Conservation (phyloP, 2,888 invertebrate species). For the Odontomyia ornata region DNA sequence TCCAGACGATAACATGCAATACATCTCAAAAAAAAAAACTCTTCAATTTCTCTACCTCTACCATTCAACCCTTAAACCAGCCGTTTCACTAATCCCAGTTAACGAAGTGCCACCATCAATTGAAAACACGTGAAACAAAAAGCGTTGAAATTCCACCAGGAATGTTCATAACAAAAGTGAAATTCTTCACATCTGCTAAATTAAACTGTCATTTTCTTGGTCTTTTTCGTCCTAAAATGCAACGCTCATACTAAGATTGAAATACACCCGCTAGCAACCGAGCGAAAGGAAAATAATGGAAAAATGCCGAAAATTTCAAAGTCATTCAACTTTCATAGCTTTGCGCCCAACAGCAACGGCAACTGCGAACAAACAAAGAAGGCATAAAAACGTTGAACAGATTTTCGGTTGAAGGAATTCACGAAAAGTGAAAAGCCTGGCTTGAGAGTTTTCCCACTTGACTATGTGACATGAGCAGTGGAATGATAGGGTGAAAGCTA, state of each 20-base stretch:
- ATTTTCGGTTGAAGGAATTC: slow-evolving; percentile 34
- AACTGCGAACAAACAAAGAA: slow-evolving; percentile 30
- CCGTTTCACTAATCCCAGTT: too few relatives aligned
- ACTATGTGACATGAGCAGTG: slow-evolving; percentile 8
- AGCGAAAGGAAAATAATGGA: slow-evolving; percentile 39
- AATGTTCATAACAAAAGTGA: neutral
- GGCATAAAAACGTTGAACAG: slow-evolving; percentile 36
- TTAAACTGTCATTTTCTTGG: slow-evolving; percentile 38
- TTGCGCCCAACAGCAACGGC: slow-evolving; percentile 38
- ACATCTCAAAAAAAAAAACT: too few relatives aligned
- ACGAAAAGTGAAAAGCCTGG: slow-evolving; percentile 22
- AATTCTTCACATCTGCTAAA: slow-evolving; percentile 29
- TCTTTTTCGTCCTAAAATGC: slow-evolving; percentile 6
- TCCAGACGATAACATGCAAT: too few relatives aligned
- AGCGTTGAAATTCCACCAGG: neutral
- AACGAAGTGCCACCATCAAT: neutral
- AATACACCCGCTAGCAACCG: slow-evolving; percentile 24
- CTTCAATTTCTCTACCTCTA: too few relatives aligned
- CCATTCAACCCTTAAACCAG: too few relatives aligned
- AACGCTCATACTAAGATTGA: slow-evolving; percentile 1
- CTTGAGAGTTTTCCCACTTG: slow-evolving; percentile 32
- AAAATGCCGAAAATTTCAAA: slow-evolving; percentile 40
- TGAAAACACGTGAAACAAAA: neutral
- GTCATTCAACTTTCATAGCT: slow-evolving; percentile 39
- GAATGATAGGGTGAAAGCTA: neutral